A percentile compares a stretch with the other conserved stretches of the same genome.
Conservation (phyloP, 2,888 invertebrate genomes). For the Deroplatys truncata region DNA sequence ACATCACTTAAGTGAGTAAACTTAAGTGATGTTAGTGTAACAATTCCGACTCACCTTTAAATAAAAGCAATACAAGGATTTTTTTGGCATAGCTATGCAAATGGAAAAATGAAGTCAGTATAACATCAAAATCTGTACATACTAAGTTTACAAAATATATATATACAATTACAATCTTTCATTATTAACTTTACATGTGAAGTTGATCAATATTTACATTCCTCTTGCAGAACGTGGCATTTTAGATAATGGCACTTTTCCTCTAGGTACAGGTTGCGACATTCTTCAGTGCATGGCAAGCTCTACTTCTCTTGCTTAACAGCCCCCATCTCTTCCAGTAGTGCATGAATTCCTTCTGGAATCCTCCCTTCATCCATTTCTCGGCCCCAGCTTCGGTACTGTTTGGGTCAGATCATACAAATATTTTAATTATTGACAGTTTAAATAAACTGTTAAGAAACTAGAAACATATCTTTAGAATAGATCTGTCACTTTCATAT, state of each 20-base stretch:
- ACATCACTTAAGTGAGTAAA: too few species aligned
- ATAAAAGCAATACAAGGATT: too few species aligned
- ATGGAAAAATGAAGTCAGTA: too few species aligned
- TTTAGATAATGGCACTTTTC: not conserved
- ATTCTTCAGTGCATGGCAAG: not conserved
- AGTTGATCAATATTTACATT: not conserved
- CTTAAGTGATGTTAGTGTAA: too few species aligned
- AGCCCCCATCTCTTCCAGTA: slow-evolving; percentile 70
- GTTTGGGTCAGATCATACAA: slow-evolving; percentile 41
- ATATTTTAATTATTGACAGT: not conserved
- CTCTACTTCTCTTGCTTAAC: slow-evolving; percentile 58
- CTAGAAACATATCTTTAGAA: not conserved
- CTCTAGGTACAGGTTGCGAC: not conserved
- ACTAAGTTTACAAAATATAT: not conserved
- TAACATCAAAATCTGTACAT: not conserved
- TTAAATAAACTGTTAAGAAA: too few species aligned
- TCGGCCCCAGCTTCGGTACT: slow-evolving; percentile 77
- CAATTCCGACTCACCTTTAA: too few species aligned
- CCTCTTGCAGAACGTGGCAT: not conserved
- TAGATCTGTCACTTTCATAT: too few species aligned
- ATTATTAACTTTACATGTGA: not conserved
- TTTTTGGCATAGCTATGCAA: too few species aligned
- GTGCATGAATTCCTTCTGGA: slow-evolving; percentile 72
- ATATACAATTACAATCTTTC: not conserved
- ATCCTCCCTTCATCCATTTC: slow-evolving; percentile 77